Evolutionary conservation across 2,113 vertebrate species (phyloP), one percentile per base, ranked within the genome.

Genomic region (Marmota flaviventris): DNA sequence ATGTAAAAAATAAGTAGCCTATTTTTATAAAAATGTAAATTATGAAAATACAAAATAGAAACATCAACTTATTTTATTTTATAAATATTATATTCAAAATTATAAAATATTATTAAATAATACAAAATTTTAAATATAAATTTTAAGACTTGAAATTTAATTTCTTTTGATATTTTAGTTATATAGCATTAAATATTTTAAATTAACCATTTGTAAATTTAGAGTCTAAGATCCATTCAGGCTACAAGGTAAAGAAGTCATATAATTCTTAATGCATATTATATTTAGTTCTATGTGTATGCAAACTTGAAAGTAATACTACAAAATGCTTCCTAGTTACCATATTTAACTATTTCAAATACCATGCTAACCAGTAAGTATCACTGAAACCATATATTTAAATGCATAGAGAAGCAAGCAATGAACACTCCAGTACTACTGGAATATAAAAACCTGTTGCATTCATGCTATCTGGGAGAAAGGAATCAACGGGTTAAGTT

Each of bases 81-180:
- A 48, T 83, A 89, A 72, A 16, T 69, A 27, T 77, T 92, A 89
- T 29, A 72, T 63, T 95, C 25, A 83, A 76, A 82, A 85, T 90
- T 53, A 56, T 20, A 90, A 96, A 93, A 48, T 87, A 45, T 56
- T 10, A 92, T 85, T 82, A 48, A 37, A 48, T 88, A 91, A 51
- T 73, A 58, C 7, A 88, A 72, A 84, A 16, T 81, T 76, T 63
- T n/a, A 86, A 81, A 63, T 70, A 37, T 42, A 82, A 85, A 27
- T 63, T 91, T 95, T 84, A 45, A 79, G 69, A 81, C 1, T 29
- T 83, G n/a, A 81, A 82, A 77, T 90, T 83, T 70, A 92, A 90
- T 77, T 88, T 67, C 20, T 56, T 91, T 93, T 76, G 12, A 73
- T 73, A 67, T 90, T 58, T 96, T 90, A 67, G 37, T 63, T 77